These are phyloP conservation scores for Condylura cristata DNA, from an alignment of 2,113 vertebrate genomes.

Conservation along the genomic window DNA sequence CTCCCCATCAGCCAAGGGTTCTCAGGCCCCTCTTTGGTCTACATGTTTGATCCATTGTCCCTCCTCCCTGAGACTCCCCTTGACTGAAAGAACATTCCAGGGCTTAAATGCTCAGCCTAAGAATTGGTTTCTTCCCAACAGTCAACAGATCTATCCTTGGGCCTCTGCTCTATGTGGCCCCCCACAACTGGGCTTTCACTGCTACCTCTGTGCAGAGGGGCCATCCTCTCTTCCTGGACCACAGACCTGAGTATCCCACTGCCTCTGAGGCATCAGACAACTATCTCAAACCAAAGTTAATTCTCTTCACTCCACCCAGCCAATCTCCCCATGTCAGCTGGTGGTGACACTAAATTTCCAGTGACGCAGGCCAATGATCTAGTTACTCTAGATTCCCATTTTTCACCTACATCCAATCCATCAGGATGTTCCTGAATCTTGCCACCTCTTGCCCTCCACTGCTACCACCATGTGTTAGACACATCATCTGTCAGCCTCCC, in stretches of 20 bases:
- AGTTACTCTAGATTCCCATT: neutral
- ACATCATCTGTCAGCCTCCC: neutral
- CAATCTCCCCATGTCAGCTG: neutral
- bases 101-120: neutral
- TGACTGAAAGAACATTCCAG: neutral
- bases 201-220: neutral
- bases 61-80: neutral
- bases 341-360: neutral
- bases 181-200: neutral
- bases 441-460: neutral
- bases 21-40: neutral
- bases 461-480: neutral
- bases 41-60: neutral
- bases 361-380: neutral
- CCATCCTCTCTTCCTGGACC: neutral
- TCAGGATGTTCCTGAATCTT: neutral
- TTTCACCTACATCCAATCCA: accelerated
- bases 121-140: neutral
- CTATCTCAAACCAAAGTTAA: neutral
- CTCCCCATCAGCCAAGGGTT: accelerated
- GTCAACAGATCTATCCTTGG: neutral
- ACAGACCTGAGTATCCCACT: neutral
- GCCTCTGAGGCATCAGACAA: accelerated
- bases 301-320: neutral
- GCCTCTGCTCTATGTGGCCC: neutral